Percentiles rank a stretch among this genome's conserved stretches.
phyloP scores from a whole-genome alignment of 2,888 invertebrate species.

The Parnassius orleans region DNA sequence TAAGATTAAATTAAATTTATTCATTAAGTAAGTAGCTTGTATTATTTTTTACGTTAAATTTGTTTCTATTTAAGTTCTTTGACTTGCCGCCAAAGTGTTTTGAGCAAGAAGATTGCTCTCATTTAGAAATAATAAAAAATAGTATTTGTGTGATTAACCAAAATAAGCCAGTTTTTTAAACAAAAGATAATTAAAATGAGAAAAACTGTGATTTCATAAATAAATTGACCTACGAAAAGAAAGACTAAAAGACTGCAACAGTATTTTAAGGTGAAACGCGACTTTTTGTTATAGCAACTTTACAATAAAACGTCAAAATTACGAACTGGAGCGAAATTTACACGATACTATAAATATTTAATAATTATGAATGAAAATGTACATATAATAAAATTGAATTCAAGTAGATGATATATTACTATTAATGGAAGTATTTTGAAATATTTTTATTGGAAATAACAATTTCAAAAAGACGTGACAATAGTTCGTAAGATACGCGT shows the following conservation, averaged over 20 bases:
- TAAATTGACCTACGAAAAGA: neutral
- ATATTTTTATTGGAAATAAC: slow-evolving; percentile 11
- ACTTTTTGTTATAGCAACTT: slow-evolving; percentile 46
- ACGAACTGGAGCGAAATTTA: slow-evolving; percentile 68
- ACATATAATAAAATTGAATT: slow-evolving; percentile 33
- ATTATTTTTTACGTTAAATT: no score
- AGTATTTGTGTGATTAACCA: no score
- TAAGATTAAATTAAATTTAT: no score
- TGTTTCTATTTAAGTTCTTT: no score
- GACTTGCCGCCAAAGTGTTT: no score
- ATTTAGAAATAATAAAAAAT: no score
- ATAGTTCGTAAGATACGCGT: slow-evolving; percentile 13
- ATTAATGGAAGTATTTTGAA: slow-evolving; percentile 9
- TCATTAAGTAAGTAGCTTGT: no score
- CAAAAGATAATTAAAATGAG: no score
- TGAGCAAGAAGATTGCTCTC: no score
- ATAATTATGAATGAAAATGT: slow-evolving; percentile 72
- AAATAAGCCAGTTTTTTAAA: no score
- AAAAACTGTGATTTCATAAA: no score
- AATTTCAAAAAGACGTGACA: slow-evolving; percentile 3
- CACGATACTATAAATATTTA: slow-evolving; percentile 48
- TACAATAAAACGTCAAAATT: slow-evolving; percentile 58
- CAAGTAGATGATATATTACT: slow-evolving; percentile 5
- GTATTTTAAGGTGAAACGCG: neutral
- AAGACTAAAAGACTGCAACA: neutral